Evolutionary conservation across 2,888 invertebrate genomes (phyloP).

Genomic region (Dinocampus coccinellae): DNA sequence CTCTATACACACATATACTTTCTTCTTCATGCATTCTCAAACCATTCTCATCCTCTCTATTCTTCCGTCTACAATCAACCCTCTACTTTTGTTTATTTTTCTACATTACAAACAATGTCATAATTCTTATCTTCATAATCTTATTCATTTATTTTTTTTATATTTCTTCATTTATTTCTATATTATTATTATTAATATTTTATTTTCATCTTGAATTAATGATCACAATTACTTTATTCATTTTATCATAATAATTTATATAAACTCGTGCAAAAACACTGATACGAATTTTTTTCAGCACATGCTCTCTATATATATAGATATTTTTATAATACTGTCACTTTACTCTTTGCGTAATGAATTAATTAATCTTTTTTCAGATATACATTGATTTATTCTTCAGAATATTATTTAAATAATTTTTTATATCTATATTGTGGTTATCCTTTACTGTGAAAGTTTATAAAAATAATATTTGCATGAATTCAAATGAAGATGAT

Average conservation of each 20-base stretch:
- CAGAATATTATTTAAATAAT: too few species aligned
- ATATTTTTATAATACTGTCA: constrained; percentile 17
- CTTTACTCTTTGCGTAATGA: constrained; percentile 40
- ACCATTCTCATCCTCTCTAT: constrained; percentile 12
- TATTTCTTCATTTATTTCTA: constrained; percentile 12
- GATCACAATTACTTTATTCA: constrained; percentile 1
- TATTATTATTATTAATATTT: neutral
- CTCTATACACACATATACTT: constrained; percentile 5
- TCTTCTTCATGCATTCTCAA: constrained; percentile 15
- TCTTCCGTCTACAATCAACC: neutral
- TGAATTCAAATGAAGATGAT: constrained; percentile 21
- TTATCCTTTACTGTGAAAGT: too few species aligned
- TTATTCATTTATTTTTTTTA: too few species aligned
- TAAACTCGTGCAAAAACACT: too few species aligned
- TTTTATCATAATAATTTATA: neutral
- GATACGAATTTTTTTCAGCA: too few species aligned
- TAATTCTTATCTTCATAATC: neutral
- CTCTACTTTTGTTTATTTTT: constrained; percentile 32
- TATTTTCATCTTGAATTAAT: neutral
- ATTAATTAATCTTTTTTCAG: constrained; percentile 43
- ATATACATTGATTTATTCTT: constrained; percentile 26
- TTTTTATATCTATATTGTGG: neutral
- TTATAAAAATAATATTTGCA: too few species aligned
- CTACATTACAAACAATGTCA: constrained; percentile 15
- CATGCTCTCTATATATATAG: neutral